Evolutionary conservation across 2,113 vertebrate species (phyloP).

Genomic region (Zapornia atra): DNA sequence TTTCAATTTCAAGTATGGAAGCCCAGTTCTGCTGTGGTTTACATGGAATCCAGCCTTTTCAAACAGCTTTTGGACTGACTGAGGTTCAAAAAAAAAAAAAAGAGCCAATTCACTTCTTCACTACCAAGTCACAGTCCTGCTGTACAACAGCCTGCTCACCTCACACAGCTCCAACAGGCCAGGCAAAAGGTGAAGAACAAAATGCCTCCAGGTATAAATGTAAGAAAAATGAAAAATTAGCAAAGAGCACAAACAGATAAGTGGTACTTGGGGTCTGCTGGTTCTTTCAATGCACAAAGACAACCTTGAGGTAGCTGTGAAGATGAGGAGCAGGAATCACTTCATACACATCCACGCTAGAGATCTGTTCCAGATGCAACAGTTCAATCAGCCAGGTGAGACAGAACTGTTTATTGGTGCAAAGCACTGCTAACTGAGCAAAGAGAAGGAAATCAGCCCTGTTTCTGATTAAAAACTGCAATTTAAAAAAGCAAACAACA

Average conservation of each 20-base stretch:
- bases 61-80: conserved; percentile 11
- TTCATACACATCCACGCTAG: neutral
- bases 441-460: neutral
- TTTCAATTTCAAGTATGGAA: neutral
- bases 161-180: neutral
- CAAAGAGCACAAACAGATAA: conserved; percentile 22
- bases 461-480: conserved; percentile 11
- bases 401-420: neutral
- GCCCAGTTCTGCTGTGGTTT: conserved; percentile 32
- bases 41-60: conserved; percentile 47
- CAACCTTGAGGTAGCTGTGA: neutral
- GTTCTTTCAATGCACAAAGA: neutral
- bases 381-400: neutral
- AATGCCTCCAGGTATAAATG: neutral
- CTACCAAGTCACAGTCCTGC: neutral
- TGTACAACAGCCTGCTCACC: neutral
- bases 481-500: neutral
- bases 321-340: neutral
- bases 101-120: conserved; percentile 7
- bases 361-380: neutral
- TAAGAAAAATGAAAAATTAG: neutral
- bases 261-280: neutral
- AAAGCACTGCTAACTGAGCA: neutral
- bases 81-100: neutral
- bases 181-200: neutral